Evolutionary conservation across 2,888 invertebrate genomes (phyloP).

Genomic region (Beris morrisii): DNA sequence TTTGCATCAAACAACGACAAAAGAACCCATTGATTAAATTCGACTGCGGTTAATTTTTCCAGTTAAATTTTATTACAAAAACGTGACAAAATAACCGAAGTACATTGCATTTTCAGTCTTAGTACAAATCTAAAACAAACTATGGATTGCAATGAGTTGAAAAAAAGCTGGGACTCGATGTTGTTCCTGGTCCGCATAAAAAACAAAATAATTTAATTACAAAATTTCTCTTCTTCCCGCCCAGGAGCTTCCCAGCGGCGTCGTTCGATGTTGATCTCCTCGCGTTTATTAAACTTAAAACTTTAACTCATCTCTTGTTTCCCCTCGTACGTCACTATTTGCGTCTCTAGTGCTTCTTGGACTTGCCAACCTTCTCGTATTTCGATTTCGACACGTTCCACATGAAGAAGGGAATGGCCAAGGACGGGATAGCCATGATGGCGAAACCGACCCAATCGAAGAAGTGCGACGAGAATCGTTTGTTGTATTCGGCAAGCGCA

Average conservation of each 20-base stretch:
- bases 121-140: slow-evolving; percentile 49
- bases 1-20: too few species aligned
- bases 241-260: background rate
- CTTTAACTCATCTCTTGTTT: background rate
- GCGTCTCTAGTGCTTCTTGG: slow-evolving; percentile 61
- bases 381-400: slow-evolving; percentile 96
- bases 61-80: slow-evolving; percentile 26
- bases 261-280: slow-evolving; percentile 3
- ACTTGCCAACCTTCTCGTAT: slow-evolving; percentile 80
- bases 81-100: slow-evolving; percentile 27
- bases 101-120: slow-evolving; percentile 28
- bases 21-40: too few species aligned
- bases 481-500: slow-evolving; percentile 89
- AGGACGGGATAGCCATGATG: slow-evolving; percentile 92
- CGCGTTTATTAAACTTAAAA: slow-evolving; percentile 5
- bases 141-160: slow-evolving; percentile 19
- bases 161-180: background rate
- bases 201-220: too few species aligned
- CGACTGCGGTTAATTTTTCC: background rate
- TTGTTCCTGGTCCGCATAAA: too few species aligned
- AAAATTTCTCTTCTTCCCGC: too few species aligned
- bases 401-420: slow-evolving; percentile 89
- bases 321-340: background rate
- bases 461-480: slow-evolving; percentile 95
- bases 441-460: slow-evolving; percentile 97